phyloP scores from a whole-genome alignment of 2,113 vertebrate species.

The Austrofundulus limnaeus region DNA sequence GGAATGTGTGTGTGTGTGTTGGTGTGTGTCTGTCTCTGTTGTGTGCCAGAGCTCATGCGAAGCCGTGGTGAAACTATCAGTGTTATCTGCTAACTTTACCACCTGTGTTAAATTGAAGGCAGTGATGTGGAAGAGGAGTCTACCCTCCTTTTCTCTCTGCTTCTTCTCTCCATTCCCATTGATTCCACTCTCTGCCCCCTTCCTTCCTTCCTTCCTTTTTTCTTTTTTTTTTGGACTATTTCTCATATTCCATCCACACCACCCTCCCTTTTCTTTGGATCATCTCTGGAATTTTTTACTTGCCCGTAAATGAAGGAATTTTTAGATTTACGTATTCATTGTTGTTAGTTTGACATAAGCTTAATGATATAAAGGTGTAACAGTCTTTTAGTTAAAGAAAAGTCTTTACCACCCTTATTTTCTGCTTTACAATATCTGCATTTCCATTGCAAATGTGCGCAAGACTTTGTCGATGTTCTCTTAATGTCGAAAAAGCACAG shows the following conservation, averaged over 20 bases:
- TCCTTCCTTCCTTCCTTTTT: conserved; percentile 26
- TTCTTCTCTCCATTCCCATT: conserved; percentile 34
- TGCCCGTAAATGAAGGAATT: conserved; percentile 22
- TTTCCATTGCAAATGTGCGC: too few relatives aligned
- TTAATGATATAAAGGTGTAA: too few relatives aligned
- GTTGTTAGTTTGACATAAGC: conserved; percentile 4
- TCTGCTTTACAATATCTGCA: too few relatives aligned
- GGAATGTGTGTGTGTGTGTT: conserved; percentile 42
- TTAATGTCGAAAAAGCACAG: too few relatives aligned
- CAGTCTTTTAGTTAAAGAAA: too few relatives aligned
- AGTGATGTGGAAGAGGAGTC: conserved; percentile 80
- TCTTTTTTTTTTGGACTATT: conserved; percentile 46
- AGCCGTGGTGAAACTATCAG: conserved; percentile 69
- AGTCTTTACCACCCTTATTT: too few relatives aligned
- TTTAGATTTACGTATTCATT: conserved; percentile 12
- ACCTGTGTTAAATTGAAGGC: conserved; percentile 82
- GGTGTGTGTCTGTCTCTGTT: conserved; percentile 46
- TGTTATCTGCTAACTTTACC: conserved; percentile 80
- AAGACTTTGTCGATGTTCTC: too few relatives aligned
- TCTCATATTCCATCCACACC: conserved; percentile 41
- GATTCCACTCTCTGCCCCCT: conserved; percentile 27
- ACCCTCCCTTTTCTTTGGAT: conserved; percentile 29
- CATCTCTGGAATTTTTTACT: conserved; percentile 21
- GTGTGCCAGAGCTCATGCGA: conserved; percentile 67
- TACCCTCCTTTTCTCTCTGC: conserved; percentile 60